Percentiles rank a stretch among this genome's conserved stretches.
Evolutionary conservation across 92 coral and sea anemone species (phyloP).

Genomic region (Porites rus): DNA sequence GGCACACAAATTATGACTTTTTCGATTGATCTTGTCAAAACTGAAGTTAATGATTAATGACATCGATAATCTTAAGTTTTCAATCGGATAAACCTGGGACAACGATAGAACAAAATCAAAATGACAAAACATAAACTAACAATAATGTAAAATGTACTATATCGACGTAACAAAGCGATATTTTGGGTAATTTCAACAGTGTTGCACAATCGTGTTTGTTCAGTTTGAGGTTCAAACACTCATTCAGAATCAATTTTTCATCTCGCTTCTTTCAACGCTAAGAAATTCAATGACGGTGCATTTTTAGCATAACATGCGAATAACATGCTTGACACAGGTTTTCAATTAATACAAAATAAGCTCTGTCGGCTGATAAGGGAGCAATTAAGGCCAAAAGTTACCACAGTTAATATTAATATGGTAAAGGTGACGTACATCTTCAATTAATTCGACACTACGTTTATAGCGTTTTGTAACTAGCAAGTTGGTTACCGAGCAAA

Average conservation of each 20-base stretch:
- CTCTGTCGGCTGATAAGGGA: conserved; percentile 29
- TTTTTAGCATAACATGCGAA: background rate
- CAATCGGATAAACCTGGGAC: conserved; percentile 21
- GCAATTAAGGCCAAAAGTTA: conserved; percentile 32
- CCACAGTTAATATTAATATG: conserved; percentile 29
- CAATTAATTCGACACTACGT: conserved; percentile 14
- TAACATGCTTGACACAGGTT: conserved; percentile 32
- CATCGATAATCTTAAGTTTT: conserved; percentile 16
- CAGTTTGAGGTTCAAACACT: background rate
- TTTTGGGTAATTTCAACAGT: background rate
- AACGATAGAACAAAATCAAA: conserved; percentile 7
- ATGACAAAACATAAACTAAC: background rate
- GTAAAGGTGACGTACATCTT: background rate
- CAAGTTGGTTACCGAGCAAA: background rate
- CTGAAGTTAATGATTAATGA: conserved; percentile 37
- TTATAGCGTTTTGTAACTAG: background rate
- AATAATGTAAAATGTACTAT: background rate
- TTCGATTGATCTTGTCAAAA: conserved; percentile 13
- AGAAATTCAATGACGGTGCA: background rate
- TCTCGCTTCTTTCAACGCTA: background rate
- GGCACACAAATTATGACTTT: conserved; percentile 11
- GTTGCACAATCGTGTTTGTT: background rate
- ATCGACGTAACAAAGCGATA: background rate
- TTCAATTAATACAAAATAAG: conserved; percentile 26
- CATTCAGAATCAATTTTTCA: background rate